Evolutionary conservation across 1,140 invertebrate genomes (phyloP), one percentile per base, ranked within the genome.

Genomic region (Adoxophyes honmai): DNA sequence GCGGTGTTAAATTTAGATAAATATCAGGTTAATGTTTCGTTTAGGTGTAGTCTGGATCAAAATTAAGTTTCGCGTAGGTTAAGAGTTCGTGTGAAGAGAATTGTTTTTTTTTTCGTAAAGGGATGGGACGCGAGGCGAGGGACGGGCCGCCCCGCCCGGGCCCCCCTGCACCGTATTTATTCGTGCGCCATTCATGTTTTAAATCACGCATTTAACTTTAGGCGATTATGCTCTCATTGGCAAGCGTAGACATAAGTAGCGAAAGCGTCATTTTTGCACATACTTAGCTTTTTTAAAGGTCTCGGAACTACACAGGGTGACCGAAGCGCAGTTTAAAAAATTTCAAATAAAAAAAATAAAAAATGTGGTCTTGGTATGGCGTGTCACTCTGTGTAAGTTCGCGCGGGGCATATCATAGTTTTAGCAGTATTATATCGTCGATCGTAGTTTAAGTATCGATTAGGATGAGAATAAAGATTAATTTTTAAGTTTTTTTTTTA

Each of bases 361-460:
- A 48, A 18, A 48, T 48, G 34, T 18, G 35, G 36, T 13, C 18
- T 55, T 18, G 53, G 21, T 28, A 6, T 18, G 11, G 42, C 21
- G 42, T 28, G 21, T 38, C 18, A 48, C 21, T 18, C 42, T 48
- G 42, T 48, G 21, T 48, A 13, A 21, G 18, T 48, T 48, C 42
- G 1, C 18, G 6, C 16, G 56, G 56, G 15, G 11, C 51, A 51
- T 57, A 57, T 73, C 56, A 66, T 79, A 82, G 74, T 60, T 72
- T 78, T 81, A 84, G 76, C 83, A 86, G 83, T 84, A 86, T 86
- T 86, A 81, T 78, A 74, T 56, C 58, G 62, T 70, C 64, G 63
- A 57, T 42, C 34, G 14, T 57, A 42, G 13, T 18, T 33, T 51
- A 42, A 44, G 34, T 71, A 60, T 55, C 62, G 63, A 68, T 60